Conservation (phyloP, 53 echinoderm and acorn worm species). For the Arbacia lixula region DNA sequence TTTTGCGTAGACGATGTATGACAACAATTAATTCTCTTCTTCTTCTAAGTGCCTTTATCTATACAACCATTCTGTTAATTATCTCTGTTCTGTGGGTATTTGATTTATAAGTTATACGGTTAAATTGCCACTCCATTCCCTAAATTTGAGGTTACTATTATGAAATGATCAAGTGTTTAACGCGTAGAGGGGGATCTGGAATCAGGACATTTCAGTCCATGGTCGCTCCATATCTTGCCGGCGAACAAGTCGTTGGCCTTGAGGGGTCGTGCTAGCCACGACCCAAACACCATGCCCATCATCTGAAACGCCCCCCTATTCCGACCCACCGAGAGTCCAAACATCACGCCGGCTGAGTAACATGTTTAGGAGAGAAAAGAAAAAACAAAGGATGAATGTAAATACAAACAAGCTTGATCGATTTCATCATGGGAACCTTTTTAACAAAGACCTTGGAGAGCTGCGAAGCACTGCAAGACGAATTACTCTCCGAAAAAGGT, state of each 20-base stretch:
- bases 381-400: neutral
- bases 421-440: too few species aligned
- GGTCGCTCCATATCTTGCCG: neutral
- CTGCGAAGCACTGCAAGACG: neutral
- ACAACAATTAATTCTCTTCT: too few species aligned
- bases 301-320: conserved; percentile 8
- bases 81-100: too few species aligned
- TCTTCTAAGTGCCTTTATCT: too few species aligned
- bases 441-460: neutral
- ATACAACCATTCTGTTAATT: too few species aligned
- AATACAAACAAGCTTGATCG: neutral
- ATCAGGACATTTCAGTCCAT: too few species aligned
- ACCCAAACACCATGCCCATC: neutral
- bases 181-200: too few species aligned
- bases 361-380: neutral
- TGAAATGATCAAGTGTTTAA: too few species aligned
- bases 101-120: too few species aligned
- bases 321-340: conserved; percentile 8
- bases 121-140: too few species aligned
- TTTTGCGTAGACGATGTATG: too few species aligned
- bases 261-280: neutral
- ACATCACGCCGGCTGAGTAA: neutral
- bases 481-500: neutral
- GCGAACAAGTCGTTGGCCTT: conserved; percentile 23
- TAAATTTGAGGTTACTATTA: too few species aligned